phyloP scores from a whole-genome alignment of 2,888 invertebrate genomes.

The Eristalinus aeneus region DNA sequence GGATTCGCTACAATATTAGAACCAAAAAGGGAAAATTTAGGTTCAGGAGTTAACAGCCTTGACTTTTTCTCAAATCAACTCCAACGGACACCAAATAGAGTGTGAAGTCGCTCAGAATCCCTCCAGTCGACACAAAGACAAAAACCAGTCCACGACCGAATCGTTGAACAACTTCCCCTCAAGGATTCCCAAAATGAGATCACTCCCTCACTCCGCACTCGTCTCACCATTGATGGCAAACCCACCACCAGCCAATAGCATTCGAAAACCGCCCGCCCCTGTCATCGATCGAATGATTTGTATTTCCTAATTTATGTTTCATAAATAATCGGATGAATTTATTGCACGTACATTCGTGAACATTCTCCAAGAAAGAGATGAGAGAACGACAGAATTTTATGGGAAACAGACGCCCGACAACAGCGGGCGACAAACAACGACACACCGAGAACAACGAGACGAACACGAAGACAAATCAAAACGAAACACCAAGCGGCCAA shows the following conservation, averaged over 20 bases:
- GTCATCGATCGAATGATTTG: constrained; percentile 80
- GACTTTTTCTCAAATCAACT: too few species aligned
- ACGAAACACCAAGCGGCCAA: background rate
- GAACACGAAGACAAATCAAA: constrained; percentile 1
- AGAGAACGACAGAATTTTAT: constrained; percentile 14
- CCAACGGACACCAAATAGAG: too few species aligned
- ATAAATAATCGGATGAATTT: constrained; percentile 79
- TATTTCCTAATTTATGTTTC: constrained; percentile 80
- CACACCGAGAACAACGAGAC: background rate
- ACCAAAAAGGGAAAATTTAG: too few species aligned
- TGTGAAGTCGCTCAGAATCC: too few species aligned
- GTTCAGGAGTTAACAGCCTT: too few species aligned
- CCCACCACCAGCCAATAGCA: background rate
- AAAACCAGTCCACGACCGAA: too few species aligned
- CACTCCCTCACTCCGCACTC: background rate
- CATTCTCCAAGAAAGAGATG: constrained; percentile 16
- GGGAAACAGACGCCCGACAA: constrained; percentile 55
- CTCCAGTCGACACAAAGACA: too few species aligned
- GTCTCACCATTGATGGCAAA: background rate
- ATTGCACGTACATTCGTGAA: constrained; percentile 42
- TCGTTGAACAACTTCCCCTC: too few species aligned
- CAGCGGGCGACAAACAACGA: background rate
- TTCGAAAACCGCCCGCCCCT: constrained; percentile 71
- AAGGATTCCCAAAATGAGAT: background rate
- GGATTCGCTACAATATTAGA: too few species aligned